Conservation (phyloP, 2,113 vertebrate species). For the Sakesphorus luctuosus region DNA sequence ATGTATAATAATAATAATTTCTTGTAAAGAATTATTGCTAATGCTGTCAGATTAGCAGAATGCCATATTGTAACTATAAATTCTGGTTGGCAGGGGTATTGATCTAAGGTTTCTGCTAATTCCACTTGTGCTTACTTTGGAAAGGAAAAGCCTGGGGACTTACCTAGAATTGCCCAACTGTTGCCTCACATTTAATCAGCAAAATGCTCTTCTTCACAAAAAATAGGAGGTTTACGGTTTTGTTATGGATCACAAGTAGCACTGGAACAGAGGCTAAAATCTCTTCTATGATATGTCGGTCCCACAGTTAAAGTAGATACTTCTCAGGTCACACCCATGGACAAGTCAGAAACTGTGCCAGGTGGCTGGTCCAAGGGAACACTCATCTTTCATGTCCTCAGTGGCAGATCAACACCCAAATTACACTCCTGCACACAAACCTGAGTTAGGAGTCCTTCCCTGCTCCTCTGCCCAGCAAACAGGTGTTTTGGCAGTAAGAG, state of each 20-base stretch:
- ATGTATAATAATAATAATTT: not conserved
- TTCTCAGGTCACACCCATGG: not conserved
- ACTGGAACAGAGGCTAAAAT: not conserved
- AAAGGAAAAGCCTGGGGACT: not conserved
- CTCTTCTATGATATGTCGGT: not conserved
- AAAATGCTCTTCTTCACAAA: not conserved
- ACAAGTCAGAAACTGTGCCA: not conserved
- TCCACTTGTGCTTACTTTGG: not conserved
- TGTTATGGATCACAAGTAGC: not conserved
- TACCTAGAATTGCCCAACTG: not conserved
- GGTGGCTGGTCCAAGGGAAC: fast-evolving
- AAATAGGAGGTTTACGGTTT: not conserved
- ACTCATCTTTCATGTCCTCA: fast-evolving
- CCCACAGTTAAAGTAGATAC: not conserved
- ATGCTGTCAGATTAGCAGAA: conserved; percentile 7
- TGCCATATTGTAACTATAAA: not conserved
- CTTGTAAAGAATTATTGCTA: not conserved
- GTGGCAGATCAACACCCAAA: not conserved
- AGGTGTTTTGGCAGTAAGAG: not conserved
- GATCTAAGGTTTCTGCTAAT: not conserved
- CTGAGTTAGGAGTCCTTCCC: not conserved
- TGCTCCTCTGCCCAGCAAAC: not conserved
- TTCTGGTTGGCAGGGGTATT: not conserved
- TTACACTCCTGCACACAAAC: fast-evolving
- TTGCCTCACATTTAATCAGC: not conserved